Evolutionary conservation across 2,113 vertebrate genomes (phyloP), one percentile per base, ranked within the genome.

Genomic region (Sapajus apella): DNA sequence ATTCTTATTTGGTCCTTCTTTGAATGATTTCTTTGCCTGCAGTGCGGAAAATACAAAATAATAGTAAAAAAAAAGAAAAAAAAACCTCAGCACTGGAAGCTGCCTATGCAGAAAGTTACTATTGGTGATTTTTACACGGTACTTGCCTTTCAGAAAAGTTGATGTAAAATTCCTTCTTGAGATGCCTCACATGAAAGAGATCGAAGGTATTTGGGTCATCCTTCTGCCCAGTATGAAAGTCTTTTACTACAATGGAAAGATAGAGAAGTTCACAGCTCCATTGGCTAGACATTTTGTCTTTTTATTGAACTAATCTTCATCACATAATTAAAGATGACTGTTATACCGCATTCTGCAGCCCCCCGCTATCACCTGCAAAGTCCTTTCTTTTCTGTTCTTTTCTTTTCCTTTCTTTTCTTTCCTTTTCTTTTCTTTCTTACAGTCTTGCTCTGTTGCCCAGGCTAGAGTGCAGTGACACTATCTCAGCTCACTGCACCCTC

Each of bases 101-200:
- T 91, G 40, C 86, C 64, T 85, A n/a, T 77, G 77, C 64, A 82
- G 7, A 47, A 88, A 82, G 8, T 83, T 91, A 40, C 45, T 83
- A 25, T 85, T 88, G 61, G n/a, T 56, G 77, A 93, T 96, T 90
- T 81, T 88, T 70, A 37, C 27, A 56, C 32, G 5, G 25, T 25
- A 66, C 37, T 87, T 93, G 32, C 87, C 96, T 97, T 92, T 95
- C 75, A 84, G 76, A 90, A 92, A 96, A 83, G 76, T 30, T 35
- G 56, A 66, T 75, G 18, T 81, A 89, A 96, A 92, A 84, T 50
- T 43, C 66, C 50, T 84, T 30, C 47, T 70, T 91, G 76, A 86
- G 82, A 88, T 66, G 23, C 35, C 70, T 70, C n/a, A 90, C 68
- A 37, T 70, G 27, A 72, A 82, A 93, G 30, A 81, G 13, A 93